Evolutionary conservation across 2,888 invertebrate species (phyloP).

Genomic region (Balanococcus diminutus): DNA sequence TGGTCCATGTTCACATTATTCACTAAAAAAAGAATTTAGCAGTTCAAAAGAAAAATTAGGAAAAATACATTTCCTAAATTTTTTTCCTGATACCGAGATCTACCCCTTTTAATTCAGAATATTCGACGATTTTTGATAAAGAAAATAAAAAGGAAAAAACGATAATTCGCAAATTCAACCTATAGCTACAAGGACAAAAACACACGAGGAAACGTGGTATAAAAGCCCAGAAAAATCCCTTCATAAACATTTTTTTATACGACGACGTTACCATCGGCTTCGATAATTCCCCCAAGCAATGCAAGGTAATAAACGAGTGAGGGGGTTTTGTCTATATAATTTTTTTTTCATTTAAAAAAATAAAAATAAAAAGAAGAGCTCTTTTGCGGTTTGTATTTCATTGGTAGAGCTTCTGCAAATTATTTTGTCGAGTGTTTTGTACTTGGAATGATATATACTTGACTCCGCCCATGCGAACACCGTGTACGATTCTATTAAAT

Average conservation of each 20-base stretch:
- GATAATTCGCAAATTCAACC: background rate
- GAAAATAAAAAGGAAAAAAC: background rate
- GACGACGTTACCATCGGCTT: too few relatives aligned
- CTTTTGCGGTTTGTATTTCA: conserved; percentile 29
- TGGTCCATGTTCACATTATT: too few relatives aligned
- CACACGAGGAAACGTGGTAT: too few relatives aligned
- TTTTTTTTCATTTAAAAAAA: background rate
- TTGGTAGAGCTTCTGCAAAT: conserved; percentile 50
- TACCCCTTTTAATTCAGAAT: too few relatives aligned
- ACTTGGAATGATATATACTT: conserved; percentile 52
- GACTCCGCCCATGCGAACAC: conserved; percentile 45
- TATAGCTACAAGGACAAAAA: background rate
- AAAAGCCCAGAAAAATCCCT: background rate
- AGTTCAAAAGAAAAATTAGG: too few relatives aligned
- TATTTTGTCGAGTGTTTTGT: conserved; percentile 54
- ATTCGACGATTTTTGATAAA: too few relatives aligned
- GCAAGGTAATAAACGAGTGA: background rate
- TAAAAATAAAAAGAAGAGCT: background rate
- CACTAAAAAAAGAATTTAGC: too few relatives aligned
- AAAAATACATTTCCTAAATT: too few relatives aligned
- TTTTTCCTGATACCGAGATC: too few relatives aligned
- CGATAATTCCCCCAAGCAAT: background rate
- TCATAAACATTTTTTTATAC: background rate
- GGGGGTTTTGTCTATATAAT: background rate
- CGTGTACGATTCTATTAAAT: conserved; percentile 51